A percentile compares a stretch with the other conserved stretches of the same genome.
Evolutionary conservation across 2,113 vertebrate species (phyloP).

Genomic region (Chaetodon trifascialis): DNA sequence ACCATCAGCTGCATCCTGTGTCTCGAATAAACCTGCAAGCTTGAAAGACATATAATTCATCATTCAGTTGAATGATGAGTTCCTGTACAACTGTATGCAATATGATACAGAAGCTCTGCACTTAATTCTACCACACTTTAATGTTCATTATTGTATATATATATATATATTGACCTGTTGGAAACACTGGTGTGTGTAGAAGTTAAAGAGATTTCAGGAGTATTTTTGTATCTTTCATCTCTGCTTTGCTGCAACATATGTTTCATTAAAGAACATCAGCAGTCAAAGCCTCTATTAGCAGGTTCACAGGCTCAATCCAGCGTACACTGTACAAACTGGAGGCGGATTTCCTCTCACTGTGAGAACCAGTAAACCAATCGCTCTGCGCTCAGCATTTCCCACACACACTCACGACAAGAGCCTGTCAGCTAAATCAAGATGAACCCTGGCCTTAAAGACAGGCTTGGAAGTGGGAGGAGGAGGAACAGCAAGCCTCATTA

Average conservation of each 20-base stretch:
- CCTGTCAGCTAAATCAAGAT: conserved; percentile 64
- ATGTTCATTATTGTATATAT: not conserved
- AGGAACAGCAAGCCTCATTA: conserved; percentile 63
- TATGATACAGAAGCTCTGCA: not conserved
- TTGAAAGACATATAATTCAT: not conserved
- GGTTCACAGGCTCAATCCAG: conserved; percentile 29
- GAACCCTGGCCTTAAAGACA: conserved; percentile 62
- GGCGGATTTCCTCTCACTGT: conserved; percentile 32
- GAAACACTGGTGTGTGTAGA: not conserved
- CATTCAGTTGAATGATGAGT: no score
- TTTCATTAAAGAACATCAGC: conserved; percentile 39
- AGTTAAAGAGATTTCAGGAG: not conserved
- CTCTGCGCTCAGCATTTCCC: conserved; percentile 23
- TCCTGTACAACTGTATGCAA: not conserved
- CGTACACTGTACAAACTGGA: conserved; percentile 1
- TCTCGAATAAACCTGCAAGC: not conserved
- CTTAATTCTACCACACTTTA: not conserved
- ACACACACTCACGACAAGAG: conserved; percentile 53
- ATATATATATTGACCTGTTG: not conserved
- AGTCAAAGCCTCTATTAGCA: conserved; percentile 25
- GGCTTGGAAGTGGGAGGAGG: conserved; percentile 43
- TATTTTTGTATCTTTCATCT: conserved; percentile 15
- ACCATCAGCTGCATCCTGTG: not conserved
- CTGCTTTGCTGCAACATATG: conserved; percentile 18
- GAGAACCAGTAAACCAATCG: conserved; percentile 40